Conservation (phyloP, 2,113 vertebrate species). For the Atherinomorus stipes region DNA sequence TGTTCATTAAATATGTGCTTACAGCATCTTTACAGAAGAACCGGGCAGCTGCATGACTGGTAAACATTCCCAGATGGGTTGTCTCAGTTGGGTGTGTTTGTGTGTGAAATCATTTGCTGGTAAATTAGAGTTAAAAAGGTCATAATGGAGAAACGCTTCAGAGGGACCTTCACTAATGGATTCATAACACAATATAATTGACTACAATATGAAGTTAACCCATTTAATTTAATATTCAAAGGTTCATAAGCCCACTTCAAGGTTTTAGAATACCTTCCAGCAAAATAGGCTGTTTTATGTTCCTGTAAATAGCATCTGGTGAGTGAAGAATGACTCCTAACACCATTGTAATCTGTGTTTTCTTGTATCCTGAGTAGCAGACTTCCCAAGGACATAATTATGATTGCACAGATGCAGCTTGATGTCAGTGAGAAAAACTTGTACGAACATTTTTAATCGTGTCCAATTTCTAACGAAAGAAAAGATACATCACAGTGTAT, state of each 20-base stretch:
- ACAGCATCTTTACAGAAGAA: constrained; percentile 29
- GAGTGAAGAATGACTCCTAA: constrained; percentile 16
- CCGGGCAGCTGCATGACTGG: constrained; percentile 17
- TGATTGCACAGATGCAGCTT: constrained; percentile 2
- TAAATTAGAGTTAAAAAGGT: constrained; percentile 15
- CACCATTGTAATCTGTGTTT: neutral
- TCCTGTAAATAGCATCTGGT: constrained; percentile 10
- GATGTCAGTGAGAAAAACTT: constrained; percentile 15
- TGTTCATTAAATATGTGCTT: constrained; percentile 41
- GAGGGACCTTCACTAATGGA: constrained; percentile 45
- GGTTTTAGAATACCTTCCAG: constrained; percentile 31
- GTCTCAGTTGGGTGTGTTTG: neutral
- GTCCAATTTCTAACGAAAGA: no score
- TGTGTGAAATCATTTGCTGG: neutral
- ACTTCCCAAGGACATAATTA: constrained; percentile 6
- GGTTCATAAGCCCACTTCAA: constrained; percentile 12
- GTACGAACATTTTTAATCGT: no score
- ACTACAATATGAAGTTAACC: constrained; percentile 24
- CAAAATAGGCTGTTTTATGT: constrained; percentile 12
- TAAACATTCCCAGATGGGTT: constrained; percentile 42
- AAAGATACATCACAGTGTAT: no score
- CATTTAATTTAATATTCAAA: constrained; percentile 30
- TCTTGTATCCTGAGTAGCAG: constrained; percentile 3
- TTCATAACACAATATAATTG: constrained; percentile 42
- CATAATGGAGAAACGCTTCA: constrained; percentile 11